A percentile compares a stretch with the other conserved stretches of the same genome.
phyloP scores from a whole-genome alignment of 2,888 invertebrate species.

The Polylopha cassiicola region DNA sequence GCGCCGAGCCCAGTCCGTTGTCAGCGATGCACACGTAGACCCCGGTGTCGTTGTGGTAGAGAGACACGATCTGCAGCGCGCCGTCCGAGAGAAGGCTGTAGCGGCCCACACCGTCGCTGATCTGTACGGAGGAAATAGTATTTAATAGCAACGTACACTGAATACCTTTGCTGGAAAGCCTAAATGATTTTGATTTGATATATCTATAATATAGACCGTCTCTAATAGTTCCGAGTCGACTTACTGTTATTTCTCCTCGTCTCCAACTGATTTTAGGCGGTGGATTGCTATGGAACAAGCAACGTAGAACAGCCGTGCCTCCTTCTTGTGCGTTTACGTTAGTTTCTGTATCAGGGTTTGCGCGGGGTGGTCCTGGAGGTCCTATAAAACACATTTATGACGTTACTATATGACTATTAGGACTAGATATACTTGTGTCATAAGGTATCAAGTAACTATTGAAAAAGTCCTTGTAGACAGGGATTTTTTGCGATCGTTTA shows the following conservation, averaged over 20 bases:
- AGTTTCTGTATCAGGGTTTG: conserved; percentile 70
- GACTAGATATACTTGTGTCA: too few species aligned
- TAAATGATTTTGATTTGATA: not conserved
- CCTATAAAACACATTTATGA: too few species aligned
- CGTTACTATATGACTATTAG: too few species aligned
- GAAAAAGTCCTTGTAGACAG: too few species aligned
- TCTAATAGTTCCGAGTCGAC: too few species aligned
- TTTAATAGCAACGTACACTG: not conserved
- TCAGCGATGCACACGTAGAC: conserved; percentile 91
- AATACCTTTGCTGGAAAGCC: not conserved
- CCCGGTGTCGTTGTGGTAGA: conserved; percentile 88
- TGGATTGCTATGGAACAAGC: conserved; percentile 87
- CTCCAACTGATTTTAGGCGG: conserved; percentile 87
- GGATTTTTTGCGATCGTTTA: too few species aligned
- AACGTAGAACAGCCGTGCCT: conserved; percentile 83
- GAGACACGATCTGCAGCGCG: conserved; percentile 88
- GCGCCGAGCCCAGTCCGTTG: conserved; percentile 84
- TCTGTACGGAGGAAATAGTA: conserved; percentile 68
- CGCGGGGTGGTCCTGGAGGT: conserved; percentile 14
- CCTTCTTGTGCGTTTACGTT: conserved; percentile 83
- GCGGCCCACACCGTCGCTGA: conserved; percentile 83
- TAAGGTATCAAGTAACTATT: too few species aligned
- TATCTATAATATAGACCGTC: not conserved
- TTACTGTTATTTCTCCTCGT: conserved; percentile 82
- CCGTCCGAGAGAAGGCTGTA: conserved; percentile 84